phyloP scores from a whole-genome alignment of 2,113 vertebrate genomes.

The Tragelaphus strepsiceros region DNA sequence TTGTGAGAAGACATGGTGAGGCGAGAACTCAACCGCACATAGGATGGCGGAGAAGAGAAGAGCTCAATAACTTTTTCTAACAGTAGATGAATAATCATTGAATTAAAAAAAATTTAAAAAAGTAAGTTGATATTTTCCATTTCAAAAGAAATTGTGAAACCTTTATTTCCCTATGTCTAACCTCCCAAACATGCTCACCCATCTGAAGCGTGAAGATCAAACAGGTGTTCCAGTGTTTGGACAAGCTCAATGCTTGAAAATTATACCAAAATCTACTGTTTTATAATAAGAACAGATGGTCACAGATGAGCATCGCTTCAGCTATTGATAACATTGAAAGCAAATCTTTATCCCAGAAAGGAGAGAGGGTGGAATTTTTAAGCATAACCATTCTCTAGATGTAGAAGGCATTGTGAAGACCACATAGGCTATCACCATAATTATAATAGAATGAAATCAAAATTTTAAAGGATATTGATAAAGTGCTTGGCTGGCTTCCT shows the following conservation, averaged over 20 bases:
- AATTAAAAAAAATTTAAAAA: not conserved
- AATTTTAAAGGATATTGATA: not conserved
- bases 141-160: not conserved
- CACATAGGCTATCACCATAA: not conserved
- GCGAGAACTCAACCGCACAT: too few relatives aligned
- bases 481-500: not conserved
- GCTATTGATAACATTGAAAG: slow-evolving; percentile 23
- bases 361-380: not conserved
- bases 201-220: slow-evolving; percentile 27
- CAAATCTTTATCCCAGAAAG: not conserved
- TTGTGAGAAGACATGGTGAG: too few relatives aligned
- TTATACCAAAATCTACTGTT: not conserved
- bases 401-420: not conserved
- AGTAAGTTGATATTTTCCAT: not conserved
- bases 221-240: not conserved
- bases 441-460: not conserved
- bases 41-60: too few relatives aligned
- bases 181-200: not conserved
- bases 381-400: not conserved
- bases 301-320: slow-evolving; percentile 1
- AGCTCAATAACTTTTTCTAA: not conserved
- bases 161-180: not conserved
- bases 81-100: not conserved
- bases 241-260: not conserved
- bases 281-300: slow-evolving; percentile 25